Evolutionary conservation across 2,797 vertebrate genomes (phyloP).

Genomic region (Pangasius krempfi): DNA sequence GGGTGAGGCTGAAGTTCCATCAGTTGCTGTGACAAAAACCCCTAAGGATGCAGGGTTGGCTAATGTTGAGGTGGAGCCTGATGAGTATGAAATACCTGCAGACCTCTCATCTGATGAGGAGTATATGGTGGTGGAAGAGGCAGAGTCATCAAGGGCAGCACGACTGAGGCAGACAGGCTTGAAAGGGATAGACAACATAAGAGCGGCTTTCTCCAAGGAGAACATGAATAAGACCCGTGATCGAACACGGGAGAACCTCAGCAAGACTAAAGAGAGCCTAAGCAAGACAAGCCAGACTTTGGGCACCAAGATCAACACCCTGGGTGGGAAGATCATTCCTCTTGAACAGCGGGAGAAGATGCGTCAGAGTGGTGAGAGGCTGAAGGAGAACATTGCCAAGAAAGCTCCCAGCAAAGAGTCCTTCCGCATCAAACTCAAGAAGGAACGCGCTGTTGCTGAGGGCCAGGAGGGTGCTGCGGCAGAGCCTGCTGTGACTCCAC

Average conservation of each 20-base stretch:
- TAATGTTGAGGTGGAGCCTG: conserved; percentile 74
- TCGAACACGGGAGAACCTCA: conserved; percentile 65
- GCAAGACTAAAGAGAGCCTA: conserved; percentile 85
- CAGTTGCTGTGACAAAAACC: conserved; percentile 77
- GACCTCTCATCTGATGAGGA: conserved; percentile 95
- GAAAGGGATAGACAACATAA: conserved; percentile 88
- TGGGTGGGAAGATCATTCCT: conserved; percentile 92
- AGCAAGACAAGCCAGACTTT: conserved; percentile 88
- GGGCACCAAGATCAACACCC: conserved; percentile 87
- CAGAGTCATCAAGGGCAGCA: conserved; percentile 76
- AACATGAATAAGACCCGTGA: conserved; percentile 90
- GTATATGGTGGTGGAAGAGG: conserved; percentile 87
- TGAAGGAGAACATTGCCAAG: conserved; percentile 91
- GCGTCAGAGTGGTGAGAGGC: conserved; percentile 84
- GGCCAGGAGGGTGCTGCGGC: conserved; percentile 81
- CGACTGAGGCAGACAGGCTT: conserved; percentile 87
- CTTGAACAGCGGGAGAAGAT: conserved; percentile 89
- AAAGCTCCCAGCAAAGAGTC: conserved; percentile 77
- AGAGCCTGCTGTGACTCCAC: conserved; percentile 65
- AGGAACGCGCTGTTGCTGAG: conserved; percentile 81
- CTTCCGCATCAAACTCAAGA: conserved; percentile 81
- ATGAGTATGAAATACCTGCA: conserved; percentile 78
- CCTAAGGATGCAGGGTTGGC: conserved; percentile 71
- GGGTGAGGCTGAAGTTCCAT: conserved; percentile 84
- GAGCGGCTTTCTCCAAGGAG: conserved; percentile 94